These are phyloP conservation scores for Excalfactoria chinensis DNA, from an alignment of 2,113 vertebrate species.

Conservation along the genomic window DNA sequence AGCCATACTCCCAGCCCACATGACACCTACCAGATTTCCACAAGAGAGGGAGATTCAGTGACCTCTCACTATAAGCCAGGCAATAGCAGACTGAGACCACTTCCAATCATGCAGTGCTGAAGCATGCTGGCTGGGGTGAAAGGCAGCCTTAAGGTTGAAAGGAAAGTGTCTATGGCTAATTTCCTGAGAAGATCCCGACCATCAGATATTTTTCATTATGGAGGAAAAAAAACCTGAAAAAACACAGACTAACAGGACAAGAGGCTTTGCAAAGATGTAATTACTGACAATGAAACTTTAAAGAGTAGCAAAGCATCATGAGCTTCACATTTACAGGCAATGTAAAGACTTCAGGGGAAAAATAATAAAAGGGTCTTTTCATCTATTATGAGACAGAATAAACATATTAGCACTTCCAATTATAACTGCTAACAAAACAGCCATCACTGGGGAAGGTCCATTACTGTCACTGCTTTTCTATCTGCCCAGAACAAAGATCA, in stretches of 20 bases:
- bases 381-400: not conserved
- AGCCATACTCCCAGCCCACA: not conserved
- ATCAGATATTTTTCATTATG: not conserved
- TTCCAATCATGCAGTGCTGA: not conserved
- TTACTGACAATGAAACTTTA: not conserved
- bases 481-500: not conserved
- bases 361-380: not conserved
- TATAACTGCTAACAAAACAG: constrained; percentile 21
- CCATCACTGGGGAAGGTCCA: not conserved
- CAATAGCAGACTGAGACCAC: not conserved
- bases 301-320: rapidly evolving
- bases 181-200: not conserved
- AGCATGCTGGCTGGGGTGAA: not conserved
- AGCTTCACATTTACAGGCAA: not conserved
- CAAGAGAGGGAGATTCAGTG: rapidly evolving
- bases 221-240: not conserved
- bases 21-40: not conserved
- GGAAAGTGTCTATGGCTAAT: not conserved
- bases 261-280: not conserved
- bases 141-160: not conserved
- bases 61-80: not conserved
- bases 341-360: not conserved
- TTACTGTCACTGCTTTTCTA: not conserved
- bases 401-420: constrained; percentile 11
- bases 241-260: not conserved